phyloP scores from a whole-genome alignment of 2,888 invertebrate genomes.

The Boloria selene region DNA sequence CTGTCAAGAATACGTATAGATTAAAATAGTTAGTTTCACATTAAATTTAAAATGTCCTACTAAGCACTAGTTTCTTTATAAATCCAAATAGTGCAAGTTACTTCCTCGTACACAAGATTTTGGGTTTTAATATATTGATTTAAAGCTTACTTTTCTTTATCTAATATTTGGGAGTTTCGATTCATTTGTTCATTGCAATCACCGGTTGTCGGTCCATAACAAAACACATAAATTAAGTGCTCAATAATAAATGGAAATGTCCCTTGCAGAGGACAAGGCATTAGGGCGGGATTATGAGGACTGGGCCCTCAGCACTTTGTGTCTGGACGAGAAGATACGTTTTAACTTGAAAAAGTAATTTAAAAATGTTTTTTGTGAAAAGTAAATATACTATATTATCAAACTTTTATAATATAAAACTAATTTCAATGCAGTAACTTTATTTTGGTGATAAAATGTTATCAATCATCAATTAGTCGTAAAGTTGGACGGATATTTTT shows the following conservation, averaged over 20 bases:
- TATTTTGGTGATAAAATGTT: too few species aligned
- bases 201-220: conserved; percentile 80
- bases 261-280: conserved; percentile 82
- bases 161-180: conserved; percentile 38
- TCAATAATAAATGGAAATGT: conserved; percentile 84
- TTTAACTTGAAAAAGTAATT: conserved; percentile 13
- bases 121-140: conserved; percentile 25
- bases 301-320: conserved; percentile 66
- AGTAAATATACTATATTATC: not conserved
- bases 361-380: conserved; percentile 3
- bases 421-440: not conserved
- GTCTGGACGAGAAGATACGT: conserved; percentile 36
- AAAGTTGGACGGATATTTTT: too few species aligned
- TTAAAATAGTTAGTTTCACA: conserved; percentile 44
- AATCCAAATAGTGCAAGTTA: conserved; percentile 42
- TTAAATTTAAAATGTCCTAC: conserved; percentile 65
- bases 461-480: too few species aligned
- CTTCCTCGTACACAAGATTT: conserved; percentile 40
- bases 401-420: not conserved
- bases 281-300: conserved; percentile 81
- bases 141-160: conserved; percentile 44
- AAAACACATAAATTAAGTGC: conserved; percentile 84
- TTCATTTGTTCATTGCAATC: conserved; percentile 51
- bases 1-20: conserved; percentile 44
- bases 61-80: conserved; percentile 56